These are phyloP conservation scores for Pantelozetes paolii DNA, from an alignment of 2,888 invertebrate genomes.

Conservation along the genomic window DNA sequence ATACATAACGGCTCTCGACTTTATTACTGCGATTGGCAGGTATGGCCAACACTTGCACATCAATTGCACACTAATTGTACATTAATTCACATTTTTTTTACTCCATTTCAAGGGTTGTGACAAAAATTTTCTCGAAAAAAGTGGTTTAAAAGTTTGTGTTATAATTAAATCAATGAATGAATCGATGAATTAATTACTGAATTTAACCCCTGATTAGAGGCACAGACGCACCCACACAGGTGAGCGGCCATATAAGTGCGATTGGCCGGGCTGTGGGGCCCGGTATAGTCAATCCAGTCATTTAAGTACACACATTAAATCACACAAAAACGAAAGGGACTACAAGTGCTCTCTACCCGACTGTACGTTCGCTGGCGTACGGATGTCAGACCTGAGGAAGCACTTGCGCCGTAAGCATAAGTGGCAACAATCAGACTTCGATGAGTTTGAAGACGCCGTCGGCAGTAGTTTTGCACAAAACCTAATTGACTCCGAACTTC, in stretches of 20 bases:
- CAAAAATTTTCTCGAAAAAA: constrained; percentile 20
- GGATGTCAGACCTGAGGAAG: constrained; percentile 21
- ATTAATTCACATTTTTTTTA: neutral
- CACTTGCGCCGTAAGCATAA: constrained; percentile 24
- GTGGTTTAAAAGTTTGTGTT: constrained; percentile 11
- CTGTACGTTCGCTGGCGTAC: constrained; percentile 30
- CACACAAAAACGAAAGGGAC: constrained; percentile 19
- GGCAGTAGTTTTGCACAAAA: constrained; percentile 16
- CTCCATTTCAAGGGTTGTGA: neutral
- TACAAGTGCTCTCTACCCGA: constrained; percentile 29
- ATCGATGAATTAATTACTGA: neutral
- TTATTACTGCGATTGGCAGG: constrained; percentile 27
- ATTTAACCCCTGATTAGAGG: neutral
- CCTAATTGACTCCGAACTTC: neutral
- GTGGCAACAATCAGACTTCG: constrained; percentile 25
- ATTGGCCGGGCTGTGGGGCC: constrained; percentile 39
- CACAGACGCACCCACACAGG: constrained; percentile 25
- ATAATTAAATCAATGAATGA: neutral
- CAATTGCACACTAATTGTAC: neutral
- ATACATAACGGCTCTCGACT: constrained; percentile 21
- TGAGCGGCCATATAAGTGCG: constrained; percentile 34
- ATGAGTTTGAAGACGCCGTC: constrained; percentile 21
- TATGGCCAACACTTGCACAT: neutral
- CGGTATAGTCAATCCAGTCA: constrained; percentile 35
- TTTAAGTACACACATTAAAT: constrained; percentile 31